Base-by-base conservation (phyloP, 2,113 vertebrate species). In the Bubo blakistoni region DNA sequence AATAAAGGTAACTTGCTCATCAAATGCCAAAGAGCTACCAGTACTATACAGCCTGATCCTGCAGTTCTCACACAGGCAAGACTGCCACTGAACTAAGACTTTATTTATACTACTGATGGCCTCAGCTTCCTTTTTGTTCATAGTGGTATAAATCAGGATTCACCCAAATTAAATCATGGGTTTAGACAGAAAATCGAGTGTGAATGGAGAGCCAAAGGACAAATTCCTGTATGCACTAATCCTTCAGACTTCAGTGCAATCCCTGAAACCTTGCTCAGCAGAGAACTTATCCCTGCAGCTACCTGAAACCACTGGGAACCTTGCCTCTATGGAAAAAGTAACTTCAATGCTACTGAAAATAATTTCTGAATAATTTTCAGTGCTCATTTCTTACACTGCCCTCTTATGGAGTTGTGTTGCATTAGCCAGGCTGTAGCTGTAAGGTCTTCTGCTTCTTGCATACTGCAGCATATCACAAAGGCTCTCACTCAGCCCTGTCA, bases 1-100 rank as follows among this genome's bases (percentile, higher is more conserved):
- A 98, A 98, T 97, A 98, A 97, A 97, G 96, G 92, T 77, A 87
- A 91, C 96, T 97, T 95, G 77, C 90, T 98, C 74, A 90, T 95
- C 95, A 78, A 65, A 95, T 96, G 89, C 95, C 96, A 95, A 76
- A 84, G 67, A 90, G 59, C 63, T 88, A 66, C 80, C 46, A 69
- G 77, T 30, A 38, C 44, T 49, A 52, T 7, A 36, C 55, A 66
- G 81, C 34, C 73, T 85, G 71, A 58, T 67, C 65, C 88, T 73
- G 65, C 81, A 78, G 42, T 27, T 86, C 81, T 82, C 57, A 57
- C 83, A n/a, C 26, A 57, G 29, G 63, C 80, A 89, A 62, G 51
- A 42, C 42, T 57, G 70, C 19, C 72, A 32, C 78, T 62, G 77
- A 83, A 51, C 47, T 66, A 70, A 81, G 86, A 21, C n/a, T 95